Conservation (phyloP, 2,797 vertebrate genomes). For the Telmatherina bonti region DNA sequence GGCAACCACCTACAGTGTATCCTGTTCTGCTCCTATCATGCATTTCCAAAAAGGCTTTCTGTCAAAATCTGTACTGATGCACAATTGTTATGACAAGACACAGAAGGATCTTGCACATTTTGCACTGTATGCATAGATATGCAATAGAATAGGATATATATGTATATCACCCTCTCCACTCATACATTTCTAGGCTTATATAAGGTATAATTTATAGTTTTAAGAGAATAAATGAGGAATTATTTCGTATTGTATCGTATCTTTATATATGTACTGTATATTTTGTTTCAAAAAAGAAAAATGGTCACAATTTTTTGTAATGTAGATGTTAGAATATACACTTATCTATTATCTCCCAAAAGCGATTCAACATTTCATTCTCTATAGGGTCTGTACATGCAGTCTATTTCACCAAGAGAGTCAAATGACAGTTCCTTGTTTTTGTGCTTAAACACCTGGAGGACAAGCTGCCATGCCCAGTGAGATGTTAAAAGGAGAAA, state of each 20-base stretch:
- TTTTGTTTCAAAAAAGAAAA: too few relatives aligned
- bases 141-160: background rate
- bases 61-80: background rate
- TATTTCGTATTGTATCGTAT: background rate
- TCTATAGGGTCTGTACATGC: too few relatives aligned
- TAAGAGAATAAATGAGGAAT: background rate
- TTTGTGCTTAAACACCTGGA: too few relatives aligned
- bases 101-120: background rate
- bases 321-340: too few relatives aligned
- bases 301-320: too few relatives aligned
- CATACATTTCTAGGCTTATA: background rate
- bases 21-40: conserved; percentile 3
- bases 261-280: too few relatives aligned
- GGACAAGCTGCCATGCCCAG: too few relatives aligned
- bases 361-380: too few relatives aligned
- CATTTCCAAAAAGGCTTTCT: background rate
- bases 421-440: background rate
- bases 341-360: too few relatives aligned
- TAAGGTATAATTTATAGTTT: background rate
- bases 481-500: background rate
- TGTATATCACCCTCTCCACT: background rate
- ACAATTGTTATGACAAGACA: background rate
- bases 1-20: conserved; percentile 39
- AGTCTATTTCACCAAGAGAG: background rate
- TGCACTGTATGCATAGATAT: background rate